Conservation (phyloP, 2,797 vertebrate genomes). For the Paguma larvata region DNA sequence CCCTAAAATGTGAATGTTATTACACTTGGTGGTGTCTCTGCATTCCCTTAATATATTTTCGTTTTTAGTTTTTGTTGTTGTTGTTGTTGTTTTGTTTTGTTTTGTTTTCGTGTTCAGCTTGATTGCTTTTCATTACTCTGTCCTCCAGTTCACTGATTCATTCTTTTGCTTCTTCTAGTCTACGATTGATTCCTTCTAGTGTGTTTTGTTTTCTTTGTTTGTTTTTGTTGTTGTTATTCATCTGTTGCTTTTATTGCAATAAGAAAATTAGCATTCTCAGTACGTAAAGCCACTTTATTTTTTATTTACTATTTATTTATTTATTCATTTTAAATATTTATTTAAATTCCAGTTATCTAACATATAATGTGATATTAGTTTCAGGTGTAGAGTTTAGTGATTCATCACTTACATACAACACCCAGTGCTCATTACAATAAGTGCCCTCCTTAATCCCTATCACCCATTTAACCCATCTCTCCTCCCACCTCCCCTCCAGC, state of each 20-base stretch:
- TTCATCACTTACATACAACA: neutral
- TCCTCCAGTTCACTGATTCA: neutral
- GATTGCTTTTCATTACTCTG: neutral
- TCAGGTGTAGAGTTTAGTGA: neutral
- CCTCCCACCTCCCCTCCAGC: neutral
- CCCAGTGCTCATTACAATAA: neutral
- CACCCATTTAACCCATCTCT: neutral
- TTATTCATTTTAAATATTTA: neutral
- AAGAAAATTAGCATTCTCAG: neutral
- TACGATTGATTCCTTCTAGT: neutral
- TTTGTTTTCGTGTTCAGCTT: too few species aligned
- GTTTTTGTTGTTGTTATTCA: neutral
- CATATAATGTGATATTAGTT: neutral
- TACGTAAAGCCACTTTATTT: neutral
- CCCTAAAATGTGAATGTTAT: too few species aligned
- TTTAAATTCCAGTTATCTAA: neutral
- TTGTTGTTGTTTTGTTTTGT: too few species aligned
- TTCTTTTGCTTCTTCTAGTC: neutral
- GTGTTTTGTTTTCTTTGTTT: neutral
- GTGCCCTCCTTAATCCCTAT: neutral
- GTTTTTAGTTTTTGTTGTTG: too few species aligned
- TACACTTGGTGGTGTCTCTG: too few species aligned
- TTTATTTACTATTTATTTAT: too few species aligned
- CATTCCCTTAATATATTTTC: too few species aligned
- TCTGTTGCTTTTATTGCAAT: neutral